phyloP scores from a whole-genome alignment of 2,888 invertebrate species.

The Griposia aprilina region DNA sequence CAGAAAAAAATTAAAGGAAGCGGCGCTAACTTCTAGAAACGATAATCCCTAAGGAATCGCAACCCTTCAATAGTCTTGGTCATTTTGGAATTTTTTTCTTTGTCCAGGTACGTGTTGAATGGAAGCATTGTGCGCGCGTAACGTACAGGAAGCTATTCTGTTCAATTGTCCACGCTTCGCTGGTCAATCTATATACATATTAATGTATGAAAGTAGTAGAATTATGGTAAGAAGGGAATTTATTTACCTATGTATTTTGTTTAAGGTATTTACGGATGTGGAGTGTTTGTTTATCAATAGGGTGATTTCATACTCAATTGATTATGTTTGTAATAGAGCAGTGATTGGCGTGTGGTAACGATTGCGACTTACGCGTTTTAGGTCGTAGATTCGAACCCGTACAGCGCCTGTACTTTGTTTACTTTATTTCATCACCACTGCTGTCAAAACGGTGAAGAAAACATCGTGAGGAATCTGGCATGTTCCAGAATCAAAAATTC shows the following conservation, averaged over 20 bases:
- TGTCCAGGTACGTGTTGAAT: slow-evolving; percentile 80
- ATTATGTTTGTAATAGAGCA: not conserved
- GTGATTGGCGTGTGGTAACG: no score
- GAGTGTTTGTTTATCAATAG: not conserved
- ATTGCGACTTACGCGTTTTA: no score
- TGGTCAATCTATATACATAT: slow-evolving; percentile 77
- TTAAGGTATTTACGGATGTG: slow-evolving; percentile 36
- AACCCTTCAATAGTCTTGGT: slow-evolving; percentile 75
- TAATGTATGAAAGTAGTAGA: slow-evolving; percentile 75
- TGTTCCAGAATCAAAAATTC: no score
- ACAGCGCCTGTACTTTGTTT: no score
- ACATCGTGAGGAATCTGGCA: no score
- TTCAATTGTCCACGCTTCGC: slow-evolving; percentile 81
- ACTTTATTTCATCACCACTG: no score
- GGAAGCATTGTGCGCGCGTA: slow-evolving; percentile 81
- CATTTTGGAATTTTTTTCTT: slow-evolving; percentile 73
- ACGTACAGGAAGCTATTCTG: slow-evolving; percentile 85
- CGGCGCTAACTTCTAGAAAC: slow-evolving; percentile 85
- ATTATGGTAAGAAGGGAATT: slow-evolving; percentile 63
- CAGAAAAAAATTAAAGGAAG: slow-evolving; percentile 67
- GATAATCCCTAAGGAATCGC: slow-evolving; percentile 83
- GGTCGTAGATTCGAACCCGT: no score
- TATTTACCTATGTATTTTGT: slow-evolving; percentile 25
- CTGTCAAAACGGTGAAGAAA: no score
- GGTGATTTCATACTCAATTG: not conserved